Evolutionary conservation across 1,140 invertebrate genomes (phyloP).

Genomic region (Bombyx mori): DNA sequence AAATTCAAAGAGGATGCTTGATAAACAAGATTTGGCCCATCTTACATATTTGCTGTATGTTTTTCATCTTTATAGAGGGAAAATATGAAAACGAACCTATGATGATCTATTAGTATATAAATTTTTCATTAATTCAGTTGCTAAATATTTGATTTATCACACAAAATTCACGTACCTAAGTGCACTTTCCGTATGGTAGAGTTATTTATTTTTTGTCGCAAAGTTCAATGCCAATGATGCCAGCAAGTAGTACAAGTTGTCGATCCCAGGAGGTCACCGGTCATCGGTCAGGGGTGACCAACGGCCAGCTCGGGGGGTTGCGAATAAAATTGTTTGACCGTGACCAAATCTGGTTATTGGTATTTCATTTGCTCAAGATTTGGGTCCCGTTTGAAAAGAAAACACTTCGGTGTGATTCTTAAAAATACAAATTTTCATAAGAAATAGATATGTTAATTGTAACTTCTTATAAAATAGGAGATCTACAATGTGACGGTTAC

Average conservation of each 20-base stretch:
- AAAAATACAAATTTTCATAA: neutral
- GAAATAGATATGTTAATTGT: neutral
- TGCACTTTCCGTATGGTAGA: too few species aligned
- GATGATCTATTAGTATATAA: too few species aligned
- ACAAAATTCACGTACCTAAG: too few species aligned
- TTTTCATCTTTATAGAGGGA: too few species aligned
- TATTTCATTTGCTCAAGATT: neutral
- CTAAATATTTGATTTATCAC: too few species aligned
- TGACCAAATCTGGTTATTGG: slow-evolving; percentile 16
- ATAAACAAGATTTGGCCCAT: too few species aligned
- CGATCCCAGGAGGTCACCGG: slow-evolving; percentile 53
- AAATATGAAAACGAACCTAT: too few species aligned
- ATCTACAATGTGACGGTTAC: too few species aligned
- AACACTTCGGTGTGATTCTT: neutral
- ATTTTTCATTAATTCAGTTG: too few species aligned
- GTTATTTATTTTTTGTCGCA: slow-evolving; percentile 2
- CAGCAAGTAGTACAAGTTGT: slow-evolving; percentile 39
- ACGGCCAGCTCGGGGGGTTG: slow-evolving; percentile 52
- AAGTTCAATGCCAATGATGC: slow-evolving; percentile 56
- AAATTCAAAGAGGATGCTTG: too few species aligned
- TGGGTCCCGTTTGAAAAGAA: neutral
- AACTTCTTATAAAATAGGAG: too few species aligned
- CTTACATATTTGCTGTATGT: too few species aligned
- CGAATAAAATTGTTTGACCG: slow-evolving; percentile 29
- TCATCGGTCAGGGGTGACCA: slow-evolving; percentile 59